phyloP scores from a whole-genome alignment of 1,140 invertebrate species.

The Wiebesia pumilae region DNA sequence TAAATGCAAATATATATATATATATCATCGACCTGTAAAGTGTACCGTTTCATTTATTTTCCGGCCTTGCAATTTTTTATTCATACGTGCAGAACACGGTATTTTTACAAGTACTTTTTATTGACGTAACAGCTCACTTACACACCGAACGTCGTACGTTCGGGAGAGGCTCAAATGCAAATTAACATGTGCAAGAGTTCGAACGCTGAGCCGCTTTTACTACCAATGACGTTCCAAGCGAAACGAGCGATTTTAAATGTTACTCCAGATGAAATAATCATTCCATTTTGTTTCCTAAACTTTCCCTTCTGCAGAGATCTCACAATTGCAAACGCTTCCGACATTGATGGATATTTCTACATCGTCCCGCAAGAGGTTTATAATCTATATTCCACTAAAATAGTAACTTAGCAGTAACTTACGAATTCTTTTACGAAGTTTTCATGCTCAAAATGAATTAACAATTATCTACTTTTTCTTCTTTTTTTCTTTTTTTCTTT shows the following conservation, averaged over 20 bases:
- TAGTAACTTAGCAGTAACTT: background rate
- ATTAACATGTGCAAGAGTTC: slow-evolving; percentile 61
- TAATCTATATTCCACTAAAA: background rate
- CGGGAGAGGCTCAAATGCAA: slow-evolving; percentile 52
- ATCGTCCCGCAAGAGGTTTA: slow-evolving; percentile 63
- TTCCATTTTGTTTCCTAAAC: slow-evolving; percentile 65
- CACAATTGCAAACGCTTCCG: slow-evolving; percentile 61
- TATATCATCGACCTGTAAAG: no score
- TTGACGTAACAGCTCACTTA: slow-evolving; percentile 59
- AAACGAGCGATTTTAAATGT: slow-evolving; percentile 57
- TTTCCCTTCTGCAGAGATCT: slow-evolving; percentile 60
- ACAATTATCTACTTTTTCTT: no score
- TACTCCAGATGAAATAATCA: slow-evolving; percentile 58
- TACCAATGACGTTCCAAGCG: slow-evolving; percentile 60
- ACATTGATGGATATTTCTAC: slow-evolving; percentile 66
- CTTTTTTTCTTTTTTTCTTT: no score
- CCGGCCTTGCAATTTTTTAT: no score
- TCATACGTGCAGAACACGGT: no score
- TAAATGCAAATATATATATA: no score
- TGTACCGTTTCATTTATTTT: no score
- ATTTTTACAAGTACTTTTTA: background rate
- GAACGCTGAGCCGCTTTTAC: slow-evolving; percentile 57
- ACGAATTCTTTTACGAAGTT: background rate
- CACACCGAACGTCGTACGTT: slow-evolving; percentile 60
- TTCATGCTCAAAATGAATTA: background rate